Conservation (phyloP, 1,140 invertebrate genomes). For the Araneus ventricosus region DNA sequence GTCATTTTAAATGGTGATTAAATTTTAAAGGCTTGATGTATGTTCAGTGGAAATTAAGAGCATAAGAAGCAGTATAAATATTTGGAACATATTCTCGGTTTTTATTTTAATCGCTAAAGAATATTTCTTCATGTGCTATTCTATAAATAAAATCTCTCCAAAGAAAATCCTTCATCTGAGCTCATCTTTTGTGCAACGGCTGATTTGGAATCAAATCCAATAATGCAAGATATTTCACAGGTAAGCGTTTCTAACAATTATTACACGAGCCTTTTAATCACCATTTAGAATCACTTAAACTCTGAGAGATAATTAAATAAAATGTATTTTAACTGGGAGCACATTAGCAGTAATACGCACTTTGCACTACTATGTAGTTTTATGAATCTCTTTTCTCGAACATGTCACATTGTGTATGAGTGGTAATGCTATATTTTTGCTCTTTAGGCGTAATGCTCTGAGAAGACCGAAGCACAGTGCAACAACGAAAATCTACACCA, state of each 20-base stretch:
- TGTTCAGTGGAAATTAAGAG: neutral
- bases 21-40: constrained; percentile 51
- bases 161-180: neutral
- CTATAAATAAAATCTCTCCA: neutral
- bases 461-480: constrained; percentile 54
- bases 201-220: neutral
- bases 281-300: constrained; percentile 47
- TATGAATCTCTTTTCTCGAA: neutral
- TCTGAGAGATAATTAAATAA: neutral
- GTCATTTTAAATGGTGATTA: constrained; percentile 54
- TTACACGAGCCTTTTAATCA: constrained; percentile 56
- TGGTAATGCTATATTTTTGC: neutral
- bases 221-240: constrained; percentile 19
- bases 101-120: neutral
- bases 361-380: neutral
- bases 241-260: constrained; percentile 50
- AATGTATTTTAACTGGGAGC: neutral
- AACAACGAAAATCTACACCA: constrained; percentile 66
- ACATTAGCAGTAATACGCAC: neutral
- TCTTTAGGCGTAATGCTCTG: constrained; percentile 28
- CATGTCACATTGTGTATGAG: neutral
- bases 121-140: neutral
- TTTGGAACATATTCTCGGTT: neutral
- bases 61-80: neutral
- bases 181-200: neutral